A percentile compares a stretch with the other conserved stretches of the same genome.
Conservation (phyloP, 2,888 invertebrate genomes). For the Hypsopygia costalis region DNA sequence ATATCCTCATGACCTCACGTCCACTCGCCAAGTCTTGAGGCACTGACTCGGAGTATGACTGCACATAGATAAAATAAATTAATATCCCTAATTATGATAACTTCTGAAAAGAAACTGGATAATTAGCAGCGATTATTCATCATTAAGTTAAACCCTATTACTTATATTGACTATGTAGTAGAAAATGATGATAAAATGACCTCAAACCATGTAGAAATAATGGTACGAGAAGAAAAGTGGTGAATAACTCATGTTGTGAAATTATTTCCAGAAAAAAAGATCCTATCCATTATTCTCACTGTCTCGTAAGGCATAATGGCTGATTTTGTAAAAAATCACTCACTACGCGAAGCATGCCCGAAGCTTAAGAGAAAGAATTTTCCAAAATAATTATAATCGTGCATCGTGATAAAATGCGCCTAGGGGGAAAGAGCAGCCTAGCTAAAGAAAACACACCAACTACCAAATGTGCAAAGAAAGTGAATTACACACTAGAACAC, state of each 20-base stretch:
- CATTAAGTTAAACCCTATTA: too few species aligned
- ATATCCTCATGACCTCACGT: constrained; percentile 91
- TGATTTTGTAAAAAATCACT: constrained; percentile 25
- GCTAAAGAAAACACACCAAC: constrained; percentile 76
- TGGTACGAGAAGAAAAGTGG: too few species aligned
- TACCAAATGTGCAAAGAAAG: constrained; percentile 78
- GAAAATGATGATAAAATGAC: too few species aligned
- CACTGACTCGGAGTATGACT: constrained; percentile 85
- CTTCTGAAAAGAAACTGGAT: neutral
- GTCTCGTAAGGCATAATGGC: too few species aligned
- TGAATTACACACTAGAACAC: constrained; percentile 65
- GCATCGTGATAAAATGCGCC: constrained; percentile 77
- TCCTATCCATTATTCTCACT: too few species aligned
- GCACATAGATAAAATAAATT: constrained; percentile 32
- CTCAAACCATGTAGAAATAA: too few species aligned
- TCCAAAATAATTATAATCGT: constrained; percentile 76
- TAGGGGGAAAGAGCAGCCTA: constrained; percentile 77
- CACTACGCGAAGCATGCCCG: constrained; percentile 77
- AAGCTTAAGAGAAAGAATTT: constrained; percentile 74
- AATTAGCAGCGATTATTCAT: too few species aligned
- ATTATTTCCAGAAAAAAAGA: too few species aligned
- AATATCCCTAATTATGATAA: constrained; percentile 2
- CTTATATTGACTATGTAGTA: too few species aligned
- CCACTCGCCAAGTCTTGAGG: constrained; percentile 88
- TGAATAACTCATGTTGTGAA: too few species aligned